Evolutionary conservation across 1,140 invertebrate genomes (phyloP), one percentile per base, ranked within the genome.

Genomic region (Nephila pilipes): DNA sequence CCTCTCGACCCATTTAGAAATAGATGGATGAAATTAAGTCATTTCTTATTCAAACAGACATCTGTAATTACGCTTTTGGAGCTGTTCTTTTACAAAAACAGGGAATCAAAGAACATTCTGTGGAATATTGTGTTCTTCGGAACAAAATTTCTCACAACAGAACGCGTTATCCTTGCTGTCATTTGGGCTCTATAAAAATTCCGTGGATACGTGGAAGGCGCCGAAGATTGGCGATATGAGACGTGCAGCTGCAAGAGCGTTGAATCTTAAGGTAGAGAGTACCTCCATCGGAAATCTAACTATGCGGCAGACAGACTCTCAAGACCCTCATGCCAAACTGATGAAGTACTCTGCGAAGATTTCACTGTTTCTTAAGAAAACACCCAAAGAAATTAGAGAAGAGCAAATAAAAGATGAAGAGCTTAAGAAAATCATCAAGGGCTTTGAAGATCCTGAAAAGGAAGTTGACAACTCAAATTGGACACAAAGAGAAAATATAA

Each of bases 11-110:
- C 0, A 58, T 93, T 5, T 46, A 93, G 0, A 87, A 65, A 79
- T 69, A 91, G 29, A 22, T n/a, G 2, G 58, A 94, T 58, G n/a
- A 25, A 4, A 79, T n/a, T 25, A n/a, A 54, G 16, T 22, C 22
- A n/a, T 63, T n/a, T 63, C 6, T 63, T n/a, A 20, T 63, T 1
- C 60, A 29, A 36, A 92, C 87, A 6, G 93, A 94, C 55, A 93
- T 93, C 3, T 29, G 6, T 22, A 63, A 14, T 22, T 85, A 60
- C 20, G 94, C 90, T 16, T 32, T 95, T 20, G 94, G 94, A 18
- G 94, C 94, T 16, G 94, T n/a, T n/a, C n/a, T 95, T 36, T 94
- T 95, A 14, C 94, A 95, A 94, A 38, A 93, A 54, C 93, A 94
- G 81, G 93, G 94, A 22, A 94, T 89, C 54, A 60, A 58, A 6